Conservation (phyloP, 2,888 invertebrate genomes). For the Hartigia nigra region DNA sequence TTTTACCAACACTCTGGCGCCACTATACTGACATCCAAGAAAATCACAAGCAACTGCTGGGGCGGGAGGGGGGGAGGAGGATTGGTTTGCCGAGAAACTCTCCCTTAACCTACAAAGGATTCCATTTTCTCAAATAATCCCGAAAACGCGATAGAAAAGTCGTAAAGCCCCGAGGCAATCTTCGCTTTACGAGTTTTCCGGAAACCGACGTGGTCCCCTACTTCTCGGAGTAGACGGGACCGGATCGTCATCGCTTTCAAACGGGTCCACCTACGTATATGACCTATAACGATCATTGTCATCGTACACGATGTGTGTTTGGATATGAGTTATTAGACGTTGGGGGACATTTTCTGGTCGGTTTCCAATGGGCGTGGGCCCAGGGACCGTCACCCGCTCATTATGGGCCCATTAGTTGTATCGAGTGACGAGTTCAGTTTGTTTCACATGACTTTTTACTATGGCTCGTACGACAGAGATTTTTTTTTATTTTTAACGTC, state of each 20-base stretch:
- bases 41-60: neutral
- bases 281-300: neutral
- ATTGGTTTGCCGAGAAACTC: neutral
- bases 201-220: constrained; percentile 21
- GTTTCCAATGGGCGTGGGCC: constrained; percentile 22
- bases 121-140: constrained; percentile 60
- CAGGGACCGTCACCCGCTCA: constrained; percentile 38
- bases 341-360: constrained; percentile 21
- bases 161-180: constrained; percentile 55
- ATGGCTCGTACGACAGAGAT: constrained; percentile 2
- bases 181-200: constrained; percentile 53
- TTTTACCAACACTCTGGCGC: neutral
- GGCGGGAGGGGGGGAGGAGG: too few species aligned
- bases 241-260: neutral
- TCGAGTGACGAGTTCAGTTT: constrained; percentile 23
- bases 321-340: constrained; percentile 3
- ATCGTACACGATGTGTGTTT: neutral
- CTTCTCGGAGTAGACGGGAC: neutral
- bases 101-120: constrained; percentile 39
- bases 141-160: constrained; percentile 55
- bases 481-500: constrained; percentile 6
- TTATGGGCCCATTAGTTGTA: constrained; percentile 51
- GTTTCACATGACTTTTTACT: neutral
- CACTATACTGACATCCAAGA: neutral
- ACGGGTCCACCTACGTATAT: neutral